Evolutionary conservation across 2,113 vertebrate species (phyloP).

Genomic region (Bubalus kerabau): DNA sequence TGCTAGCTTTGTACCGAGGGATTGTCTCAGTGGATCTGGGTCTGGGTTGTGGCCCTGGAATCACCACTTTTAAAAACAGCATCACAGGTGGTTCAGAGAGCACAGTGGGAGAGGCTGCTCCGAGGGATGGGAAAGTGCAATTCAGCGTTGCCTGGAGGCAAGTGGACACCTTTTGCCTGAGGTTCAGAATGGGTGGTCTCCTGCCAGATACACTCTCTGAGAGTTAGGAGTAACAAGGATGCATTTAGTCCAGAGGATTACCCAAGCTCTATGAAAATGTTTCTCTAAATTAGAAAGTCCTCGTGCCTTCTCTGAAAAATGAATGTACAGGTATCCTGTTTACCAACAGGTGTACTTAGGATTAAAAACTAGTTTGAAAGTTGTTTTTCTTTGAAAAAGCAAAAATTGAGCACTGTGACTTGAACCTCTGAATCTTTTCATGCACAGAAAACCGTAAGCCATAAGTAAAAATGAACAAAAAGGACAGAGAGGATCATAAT

Average conservation of each 20-base stretch:
- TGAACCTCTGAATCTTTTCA: not conserved
- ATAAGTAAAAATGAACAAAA: not conserved
- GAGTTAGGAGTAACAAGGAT: not conserved
- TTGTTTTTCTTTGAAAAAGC: not conserved
- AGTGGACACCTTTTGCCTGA: not conserved
- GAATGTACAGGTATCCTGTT: not conserved
- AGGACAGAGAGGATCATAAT: not conserved
- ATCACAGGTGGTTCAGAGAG: not conserved
- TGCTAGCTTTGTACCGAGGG: not conserved
- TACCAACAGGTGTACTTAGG: not conserved
- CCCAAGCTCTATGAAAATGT: not conserved
- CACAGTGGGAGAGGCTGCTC: not conserved
- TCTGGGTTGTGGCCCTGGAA: not conserved
- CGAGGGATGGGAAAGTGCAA: not conserved
- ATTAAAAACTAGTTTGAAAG: not conserved
- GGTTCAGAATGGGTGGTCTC: not conserved
- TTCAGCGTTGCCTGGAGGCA: not conserved
- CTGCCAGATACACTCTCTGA: not conserved
- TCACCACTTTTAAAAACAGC: not conserved
- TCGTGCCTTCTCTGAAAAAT: conserved; percentile 43
- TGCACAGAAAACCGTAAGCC: not conserved
- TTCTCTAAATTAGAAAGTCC: not conserved
- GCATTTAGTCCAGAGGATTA: not conserved
- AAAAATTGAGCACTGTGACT: conserved; percentile 16
- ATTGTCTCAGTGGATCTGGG: not conserved